Conservation (phyloP, 2,797 vertebrate genomes). For the Chelmon rostratus region DNA sequence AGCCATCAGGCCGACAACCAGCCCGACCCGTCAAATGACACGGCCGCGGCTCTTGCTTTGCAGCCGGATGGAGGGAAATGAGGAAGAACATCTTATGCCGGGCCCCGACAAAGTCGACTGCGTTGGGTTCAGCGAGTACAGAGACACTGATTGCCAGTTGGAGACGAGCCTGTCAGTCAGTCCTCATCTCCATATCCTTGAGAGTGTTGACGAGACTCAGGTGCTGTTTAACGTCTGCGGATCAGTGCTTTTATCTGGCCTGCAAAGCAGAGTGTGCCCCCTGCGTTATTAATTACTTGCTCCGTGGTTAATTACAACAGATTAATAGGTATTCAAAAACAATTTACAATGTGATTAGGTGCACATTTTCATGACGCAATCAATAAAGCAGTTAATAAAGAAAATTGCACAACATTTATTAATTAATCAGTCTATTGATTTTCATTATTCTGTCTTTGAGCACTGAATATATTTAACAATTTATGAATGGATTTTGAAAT, state of each 20-base stretch:
- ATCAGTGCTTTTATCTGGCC: constrained; percentile 26
- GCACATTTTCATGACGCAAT: constrained; percentile 36
- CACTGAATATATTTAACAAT: constrained; percentile 24
- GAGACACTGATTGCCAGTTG: constrained; percentile 37
- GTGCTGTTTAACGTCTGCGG: constrained; percentile 29
- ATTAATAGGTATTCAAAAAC: constrained; percentile 48
- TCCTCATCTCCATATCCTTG: constrained; percentile 44
- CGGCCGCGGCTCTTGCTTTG: constrained; percentile 13
- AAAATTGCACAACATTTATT: constrained; percentile 38
- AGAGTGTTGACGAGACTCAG: constrained; percentile 27
- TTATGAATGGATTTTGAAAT: constrained; percentile 31
- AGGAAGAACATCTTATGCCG: constrained; percentile 19
- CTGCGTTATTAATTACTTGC: constrained; percentile 36
- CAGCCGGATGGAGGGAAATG: not conserved
- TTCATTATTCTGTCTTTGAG: constrained; percentile 35
- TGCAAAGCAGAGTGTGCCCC: constrained; percentile 11
- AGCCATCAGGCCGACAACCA: constrained; percentile 19
- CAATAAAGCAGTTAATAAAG: constrained; percentile 54
- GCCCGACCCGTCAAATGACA: constrained; percentile 21
- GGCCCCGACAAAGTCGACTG: constrained; percentile 17
- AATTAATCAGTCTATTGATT: constrained; percentile 49
- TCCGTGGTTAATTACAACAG: constrained; percentile 48
- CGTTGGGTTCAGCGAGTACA: constrained; percentile 10
- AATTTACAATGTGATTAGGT: constrained; percentile 31
- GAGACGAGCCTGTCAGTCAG: constrained; percentile 43